phyloP scores from a whole-genome alignment of 2,113 vertebrate species.

The Chloroceryle aenea region DNA sequence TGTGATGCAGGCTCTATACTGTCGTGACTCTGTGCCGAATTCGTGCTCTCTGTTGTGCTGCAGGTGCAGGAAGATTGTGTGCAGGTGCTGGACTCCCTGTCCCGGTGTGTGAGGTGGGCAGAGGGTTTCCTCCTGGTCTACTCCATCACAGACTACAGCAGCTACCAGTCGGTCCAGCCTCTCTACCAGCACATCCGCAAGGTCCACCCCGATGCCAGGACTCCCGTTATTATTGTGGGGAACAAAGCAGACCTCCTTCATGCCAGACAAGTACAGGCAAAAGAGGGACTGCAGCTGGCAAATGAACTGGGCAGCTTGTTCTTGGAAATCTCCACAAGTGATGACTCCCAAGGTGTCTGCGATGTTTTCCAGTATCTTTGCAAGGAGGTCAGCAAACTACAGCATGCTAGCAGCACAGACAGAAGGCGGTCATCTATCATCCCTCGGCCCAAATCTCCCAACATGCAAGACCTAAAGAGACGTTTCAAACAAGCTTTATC shows the following conservation, averaged over 20 bases:
- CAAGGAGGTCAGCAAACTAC: constrained; percentile 81
- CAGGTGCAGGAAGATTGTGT: constrained; percentile 73
- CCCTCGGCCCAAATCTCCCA: constrained; percentile 82
- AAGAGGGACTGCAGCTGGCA: constrained; percentile 79
- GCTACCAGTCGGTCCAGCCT: constrained; percentile 77
- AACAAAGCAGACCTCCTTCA: constrained; percentile 85
- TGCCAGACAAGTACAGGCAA: constrained; percentile 75
- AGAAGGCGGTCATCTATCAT: constrained; percentile 74
- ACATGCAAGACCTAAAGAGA: constrained; percentile 86
- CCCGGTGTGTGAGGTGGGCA: constrained; percentile 78
- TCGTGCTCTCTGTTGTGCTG: neutral
- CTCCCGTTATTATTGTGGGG: constrained; percentile 79
- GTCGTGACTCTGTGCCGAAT: fast-evolving
- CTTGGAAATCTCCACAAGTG: constrained; percentile 83
- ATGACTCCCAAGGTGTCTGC: constrained; percentile 79
- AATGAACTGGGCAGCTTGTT: constrained; percentile 81
- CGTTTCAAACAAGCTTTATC: constrained; percentile 85
- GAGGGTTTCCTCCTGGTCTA: constrained; percentile 86
- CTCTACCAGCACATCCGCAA: constrained; percentile 81
- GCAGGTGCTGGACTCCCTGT: constrained; percentile 69
- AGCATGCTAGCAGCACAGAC: constrained; percentile 59
- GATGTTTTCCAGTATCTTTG: constrained; percentile 83
- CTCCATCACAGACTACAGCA: constrained; percentile 82
- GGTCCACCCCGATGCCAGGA: constrained; percentile 74
- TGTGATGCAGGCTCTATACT: fast-evolving